These are phyloP conservation scores for Megalopta genalis DNA, from an alignment of 1,140 invertebrate genomes.

Conservation along the genomic window DNA sequence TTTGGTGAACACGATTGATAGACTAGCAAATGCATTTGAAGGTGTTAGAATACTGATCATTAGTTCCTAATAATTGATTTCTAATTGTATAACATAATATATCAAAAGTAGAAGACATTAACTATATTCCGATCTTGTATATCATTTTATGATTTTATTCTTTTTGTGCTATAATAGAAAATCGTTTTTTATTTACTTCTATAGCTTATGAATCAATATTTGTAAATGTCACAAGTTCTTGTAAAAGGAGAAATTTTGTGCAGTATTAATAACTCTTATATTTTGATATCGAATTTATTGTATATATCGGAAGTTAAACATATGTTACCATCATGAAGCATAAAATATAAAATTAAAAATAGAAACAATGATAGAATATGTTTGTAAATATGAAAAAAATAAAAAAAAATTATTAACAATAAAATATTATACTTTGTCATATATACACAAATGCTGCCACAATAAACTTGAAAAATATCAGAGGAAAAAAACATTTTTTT, in stretches of 20 bases:
- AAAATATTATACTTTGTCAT: conserved; percentile 17
- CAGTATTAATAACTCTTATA: conserved; percentile 29
- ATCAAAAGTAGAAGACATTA: conserved; percentile 40
- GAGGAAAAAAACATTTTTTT: neutral
- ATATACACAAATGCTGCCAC: conserved; percentile 42
- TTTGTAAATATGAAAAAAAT: conserved; percentile 39
- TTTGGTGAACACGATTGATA: conserved; percentile 62
- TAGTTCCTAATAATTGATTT: conserved; percentile 25
- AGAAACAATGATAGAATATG: conserved; percentile 26
- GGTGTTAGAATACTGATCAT: conserved; percentile 58
- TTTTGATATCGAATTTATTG: conserved; percentile 30
- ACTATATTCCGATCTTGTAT: conserved; percentile 10
- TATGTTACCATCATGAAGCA: conserved; percentile 9
- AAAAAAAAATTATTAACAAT: conserved; percentile 17
- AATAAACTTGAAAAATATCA: conserved; percentile 7
- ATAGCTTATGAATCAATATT: conserved; percentile 13
- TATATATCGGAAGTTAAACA: neutral
- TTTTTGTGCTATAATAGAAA: conserved; percentile 35
- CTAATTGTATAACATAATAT: conserved; percentile 34
- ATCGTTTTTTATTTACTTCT: conserved; percentile 24
- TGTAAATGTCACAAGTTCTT: conserved; percentile 1
- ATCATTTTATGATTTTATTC: conserved; percentile 10
- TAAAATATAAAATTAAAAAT: conserved; percentile 40
- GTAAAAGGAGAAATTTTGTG: conserved; percentile 30
- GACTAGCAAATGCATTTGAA: conserved; percentile 58